Evolutionary conservation across 2,797 vertebrate species (phyloP).

Genomic region (Vespertilio murinus): DNA sequence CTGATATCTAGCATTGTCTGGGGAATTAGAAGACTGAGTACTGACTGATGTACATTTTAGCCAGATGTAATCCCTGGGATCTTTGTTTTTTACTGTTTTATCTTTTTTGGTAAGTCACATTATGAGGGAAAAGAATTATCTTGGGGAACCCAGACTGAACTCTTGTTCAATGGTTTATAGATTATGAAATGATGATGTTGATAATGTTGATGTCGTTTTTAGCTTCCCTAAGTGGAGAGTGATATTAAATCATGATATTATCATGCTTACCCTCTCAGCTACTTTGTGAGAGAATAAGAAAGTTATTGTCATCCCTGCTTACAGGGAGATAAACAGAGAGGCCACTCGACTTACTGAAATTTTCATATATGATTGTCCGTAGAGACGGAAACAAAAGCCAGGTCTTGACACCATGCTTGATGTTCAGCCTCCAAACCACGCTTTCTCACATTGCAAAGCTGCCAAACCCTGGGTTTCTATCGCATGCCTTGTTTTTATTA

Average conservation of each 20-base stretch:
- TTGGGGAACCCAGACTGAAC: constrained; percentile 42
- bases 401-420: not conserved
- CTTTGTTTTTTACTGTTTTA: constrained; percentile 53
- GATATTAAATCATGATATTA: constrained; percentile 54
- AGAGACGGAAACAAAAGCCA: constrained; percentile 18
- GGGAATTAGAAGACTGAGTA: constrained; percentile 51
- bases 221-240: constrained; percentile 68
- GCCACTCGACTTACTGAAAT: constrained; percentile 13
- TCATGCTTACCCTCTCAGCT: not conserved
- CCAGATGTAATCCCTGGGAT: constrained; percentile 24
- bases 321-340: not conserved
- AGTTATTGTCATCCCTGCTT: constrained; percentile 47
- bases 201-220: constrained; percentile 63
- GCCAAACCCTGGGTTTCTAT: not conserved
- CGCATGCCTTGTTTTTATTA: not conserved
- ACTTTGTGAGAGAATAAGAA: constrained; percentile 52
- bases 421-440: not conserved
- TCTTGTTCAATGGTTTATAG: constrained; percentile 32
- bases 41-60: constrained; percentile 44
- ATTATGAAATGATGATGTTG: constrained; percentile 51
- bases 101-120: constrained; percentile 27
- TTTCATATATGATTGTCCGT: not conserved
- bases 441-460: not conserved
- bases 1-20: constrained; percentile 53
- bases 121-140: constrained; percentile 57